Evolutionary conservation across 2,888 invertebrate species (phyloP).

Genomic region (Sepioteuthis lessoniana): DNA sequence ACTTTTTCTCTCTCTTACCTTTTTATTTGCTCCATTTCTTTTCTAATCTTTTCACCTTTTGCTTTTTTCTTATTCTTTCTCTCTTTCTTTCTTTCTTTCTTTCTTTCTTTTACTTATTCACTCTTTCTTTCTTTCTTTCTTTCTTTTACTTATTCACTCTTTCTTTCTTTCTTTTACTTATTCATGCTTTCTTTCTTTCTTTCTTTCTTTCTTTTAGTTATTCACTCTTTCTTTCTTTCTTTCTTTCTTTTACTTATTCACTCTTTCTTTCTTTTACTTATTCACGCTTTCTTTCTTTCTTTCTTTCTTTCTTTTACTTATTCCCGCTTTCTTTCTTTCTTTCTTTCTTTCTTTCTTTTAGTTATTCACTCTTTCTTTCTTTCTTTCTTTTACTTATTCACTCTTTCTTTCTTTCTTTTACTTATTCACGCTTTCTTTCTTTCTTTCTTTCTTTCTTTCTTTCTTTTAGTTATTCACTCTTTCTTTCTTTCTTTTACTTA

Average conservation of each 20-base stretch:
- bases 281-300: neutral
- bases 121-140: neutral
- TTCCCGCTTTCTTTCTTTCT: neutral
- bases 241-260: neutral
- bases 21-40: neutral
- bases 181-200: neutral
- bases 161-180: neutral
- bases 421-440: too few relatives aligned
- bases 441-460: too few relatives aligned
- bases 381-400: too few relatives aligned
- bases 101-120: neutral
- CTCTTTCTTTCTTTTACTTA: neutral
- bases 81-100: neutral
- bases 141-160: neutral
- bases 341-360: neutral
- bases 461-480: too few relatives aligned
- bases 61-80: too few relatives aligned
- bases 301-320: neutral
- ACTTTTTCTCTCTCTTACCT: neutral
- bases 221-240: neutral
- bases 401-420: too few relatives aligned
- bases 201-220: neutral
- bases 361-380: too few relatives aligned
- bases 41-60: too few relatives aligned
- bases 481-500: too few relatives aligned